Percentiles rank a stretch among this genome's conserved stretches.
phyloP scores from a whole-genome alignment of 2,113 vertebrate species.

The Puma concolor region DNA sequence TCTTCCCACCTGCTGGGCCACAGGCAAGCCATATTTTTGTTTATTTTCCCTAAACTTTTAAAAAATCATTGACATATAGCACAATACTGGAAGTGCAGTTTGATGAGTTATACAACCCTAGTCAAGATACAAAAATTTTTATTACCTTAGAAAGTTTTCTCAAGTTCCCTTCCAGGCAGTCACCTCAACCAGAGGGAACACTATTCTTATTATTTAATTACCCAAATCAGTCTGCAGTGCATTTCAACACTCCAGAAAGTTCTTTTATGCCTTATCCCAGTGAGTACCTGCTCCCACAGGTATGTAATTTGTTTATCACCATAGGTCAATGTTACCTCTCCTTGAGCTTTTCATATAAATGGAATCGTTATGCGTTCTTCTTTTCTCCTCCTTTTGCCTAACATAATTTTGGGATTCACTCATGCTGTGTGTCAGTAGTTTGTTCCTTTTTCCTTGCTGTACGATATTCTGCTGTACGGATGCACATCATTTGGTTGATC shows the following conservation, averaged over 20 bases:
- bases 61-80: neutral
- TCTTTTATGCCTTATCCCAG: neutral
- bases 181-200: neutral
- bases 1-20: neutral
- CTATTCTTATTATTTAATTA: neutral
- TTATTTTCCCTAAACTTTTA: neutral
- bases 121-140: neutral
- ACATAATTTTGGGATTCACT: neutral
- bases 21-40: neutral
- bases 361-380: neutral
- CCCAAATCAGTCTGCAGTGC: neutral
- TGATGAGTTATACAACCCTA: neutral
- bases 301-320: neutral
- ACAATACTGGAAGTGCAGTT: neutral
- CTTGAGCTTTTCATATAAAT: neutral
- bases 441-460: neutral
- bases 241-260: neutral
- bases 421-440: rapidly evolving
- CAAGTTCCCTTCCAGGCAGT: neutral
- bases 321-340: neutral
- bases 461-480: neutral
- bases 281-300: neutral
- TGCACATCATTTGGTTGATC: neutral
- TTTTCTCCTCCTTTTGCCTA: neutral
- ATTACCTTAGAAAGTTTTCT: neutral